Conservation (phyloP, 2,888 invertebrate species). For the Drosophila kambysellisi region DNA sequence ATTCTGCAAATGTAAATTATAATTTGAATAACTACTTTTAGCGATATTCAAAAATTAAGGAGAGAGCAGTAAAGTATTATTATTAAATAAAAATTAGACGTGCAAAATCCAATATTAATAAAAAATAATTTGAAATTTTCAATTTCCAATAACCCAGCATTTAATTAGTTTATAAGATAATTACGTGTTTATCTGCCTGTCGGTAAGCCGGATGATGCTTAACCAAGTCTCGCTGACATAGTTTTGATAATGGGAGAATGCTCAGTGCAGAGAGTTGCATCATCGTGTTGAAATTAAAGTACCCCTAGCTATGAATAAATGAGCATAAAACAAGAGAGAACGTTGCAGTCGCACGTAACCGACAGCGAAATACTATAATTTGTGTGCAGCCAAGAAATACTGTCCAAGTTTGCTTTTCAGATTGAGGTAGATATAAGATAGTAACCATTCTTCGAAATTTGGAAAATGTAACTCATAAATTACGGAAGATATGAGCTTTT, state of each 20-base stretch:
- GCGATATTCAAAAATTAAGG: not conserved
- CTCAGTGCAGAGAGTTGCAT: not conserved
- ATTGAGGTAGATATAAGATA: too few species aligned
- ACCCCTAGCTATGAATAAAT: slow-evolving; percentile 10
- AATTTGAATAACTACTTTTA: not conserved
- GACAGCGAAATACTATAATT: too few species aligned
- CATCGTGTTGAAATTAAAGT: not conserved
- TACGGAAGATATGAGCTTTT: too few species aligned
- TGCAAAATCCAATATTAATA: not conserved
- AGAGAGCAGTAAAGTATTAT: not conserved
- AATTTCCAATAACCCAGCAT: not conserved
- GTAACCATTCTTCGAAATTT: too few species aligned
- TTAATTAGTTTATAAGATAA: not conserved
- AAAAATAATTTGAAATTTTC: not conserved
- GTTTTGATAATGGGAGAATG: not conserved
- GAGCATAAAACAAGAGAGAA: not conserved
- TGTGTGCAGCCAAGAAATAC: too few species aligned
- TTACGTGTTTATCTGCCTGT: not conserved
- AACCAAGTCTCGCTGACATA: not conserved
- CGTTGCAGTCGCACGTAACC: too few species aligned
- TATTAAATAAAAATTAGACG: not conserved
- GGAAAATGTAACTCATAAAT: too few species aligned
- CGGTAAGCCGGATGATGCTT: not conserved
- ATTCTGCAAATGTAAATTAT: slow-evolving; percentile 7
- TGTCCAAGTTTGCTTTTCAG: too few species aligned